A percentile compares a stretch with the other conserved stretches of the same genome.
phyloP scores from a whole-genome alignment of 1,140 invertebrate genomes.

The Chlorops oryzae region DNA sequence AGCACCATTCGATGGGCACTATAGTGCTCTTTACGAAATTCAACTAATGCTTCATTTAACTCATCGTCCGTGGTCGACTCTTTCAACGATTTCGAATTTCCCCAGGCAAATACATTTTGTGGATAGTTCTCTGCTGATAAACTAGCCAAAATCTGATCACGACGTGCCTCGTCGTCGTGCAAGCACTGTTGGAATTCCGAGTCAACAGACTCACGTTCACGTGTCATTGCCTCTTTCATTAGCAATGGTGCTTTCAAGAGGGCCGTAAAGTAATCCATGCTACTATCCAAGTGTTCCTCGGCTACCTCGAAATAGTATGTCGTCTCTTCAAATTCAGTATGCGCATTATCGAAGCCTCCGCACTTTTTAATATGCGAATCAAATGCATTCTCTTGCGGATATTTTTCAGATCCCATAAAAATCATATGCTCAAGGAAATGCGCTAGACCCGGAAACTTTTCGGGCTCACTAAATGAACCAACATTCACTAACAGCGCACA shows the following conservation, averaged over 20 bases:
- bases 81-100: constrained; percentile 71
- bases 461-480: constrained; percentile 63
- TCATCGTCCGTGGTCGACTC: constrained; percentile 61
- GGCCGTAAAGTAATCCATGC: constrained; percentile 81
- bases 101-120: constrained; percentile 77
- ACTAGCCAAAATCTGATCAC: constrained; percentile 65
- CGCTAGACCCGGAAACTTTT: constrained; percentile 76
- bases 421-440: constrained; percentile 97
- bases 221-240: constrained; percentile 75
- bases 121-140: constrained; percentile 65
- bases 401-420: constrained; percentile 87
- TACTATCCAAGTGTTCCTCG: constrained; percentile 65
- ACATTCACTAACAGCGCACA: constrained; percentile 65
- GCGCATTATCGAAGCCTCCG: constrained; percentile 76
- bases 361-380: constrained; percentile 73
- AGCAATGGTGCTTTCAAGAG: constrained; percentile 86
- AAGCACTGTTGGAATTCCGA: constrained; percentile 55
- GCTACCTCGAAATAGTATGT: constrained; percentile 84
- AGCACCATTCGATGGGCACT: constrained; percentile 85
- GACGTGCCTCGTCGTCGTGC: constrained; percentile 37
- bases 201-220: constrained; percentile 88
- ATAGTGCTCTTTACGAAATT: constrained; percentile 78
- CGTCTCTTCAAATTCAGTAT: constrained; percentile 77
- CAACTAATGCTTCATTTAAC: constrained; percentile 62
- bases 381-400: constrained; percentile 79